phyloP scores from a whole-genome alignment of 2,797 vertebrate species.

The Characodon lateralis region DNA sequence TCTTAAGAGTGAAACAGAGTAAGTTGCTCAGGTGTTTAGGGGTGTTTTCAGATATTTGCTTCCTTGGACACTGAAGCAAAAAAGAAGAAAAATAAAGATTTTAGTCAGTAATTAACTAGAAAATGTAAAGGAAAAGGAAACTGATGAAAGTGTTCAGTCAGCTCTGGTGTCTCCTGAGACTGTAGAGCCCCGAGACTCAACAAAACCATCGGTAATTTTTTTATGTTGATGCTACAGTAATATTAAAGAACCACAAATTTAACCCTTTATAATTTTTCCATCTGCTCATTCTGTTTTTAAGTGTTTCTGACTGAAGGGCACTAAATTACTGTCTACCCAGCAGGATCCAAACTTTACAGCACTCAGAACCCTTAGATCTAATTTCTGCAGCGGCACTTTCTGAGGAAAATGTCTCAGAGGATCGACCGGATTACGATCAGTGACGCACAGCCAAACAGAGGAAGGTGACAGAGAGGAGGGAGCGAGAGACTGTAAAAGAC shows the following conservation, averaged over 20 bases:
- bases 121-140: conserved; percentile 43
- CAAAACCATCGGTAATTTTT: conserved; percentile 8
- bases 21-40: conserved; percentile 42
- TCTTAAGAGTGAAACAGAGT: conserved; percentile 37
- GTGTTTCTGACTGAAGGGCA: conserved; percentile 31
- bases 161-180: conserved; percentile 41
- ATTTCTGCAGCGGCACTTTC: conserved; percentile 63
- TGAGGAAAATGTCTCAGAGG: conserved; percentile 59
- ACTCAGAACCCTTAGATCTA: conserved; percentile 57
- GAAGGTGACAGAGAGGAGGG: conserved; percentile 17
- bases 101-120: conserved; percentile 55
- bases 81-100: conserved; percentile 23
- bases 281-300: conserved; percentile 24
- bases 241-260: background rate
- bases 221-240: conserved; percentile 12
- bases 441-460: conserved; percentile 57
- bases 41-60: conserved; percentile 45
- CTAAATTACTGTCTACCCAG: conserved; percentile 36
- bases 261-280: conserved; percentile 10
- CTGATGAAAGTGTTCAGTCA: conserved; percentile 45
- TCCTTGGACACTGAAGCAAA: conserved; percentile 54
- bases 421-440: conserved; percentile 56
- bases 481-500: conserved; percentile 27
- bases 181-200: conserved; percentile 24
- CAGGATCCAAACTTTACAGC: conserved; percentile 44